Evolutionary conservation across 2,888 invertebrate genomes (phyloP), one percentile per base, ranked within the genome.

Genomic region (Scrobipalpa costella): DNA sequence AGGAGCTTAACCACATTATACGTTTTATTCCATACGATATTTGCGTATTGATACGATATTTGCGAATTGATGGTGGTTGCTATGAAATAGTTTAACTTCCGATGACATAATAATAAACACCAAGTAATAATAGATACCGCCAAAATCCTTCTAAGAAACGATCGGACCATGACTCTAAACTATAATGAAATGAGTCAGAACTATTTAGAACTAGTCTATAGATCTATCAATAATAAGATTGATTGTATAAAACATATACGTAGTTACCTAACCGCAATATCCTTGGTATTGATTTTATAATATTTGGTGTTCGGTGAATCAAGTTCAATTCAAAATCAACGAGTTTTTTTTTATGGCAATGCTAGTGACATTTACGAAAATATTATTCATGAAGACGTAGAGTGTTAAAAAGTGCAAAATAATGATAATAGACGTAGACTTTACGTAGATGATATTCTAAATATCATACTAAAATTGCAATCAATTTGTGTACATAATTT

Each of bases 81-180:
- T 17, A 19, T 17, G n/a, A 55, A 15, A 57, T 57, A 34, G n/a
- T 17, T 57, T 9, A 17, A 57, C 57, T 38, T 57, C 57, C 57
- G 34, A 57, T 57, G 57, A 36, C 57, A n/a, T n/a, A n/a, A 57
- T 57, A 57, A 57, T 36, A 36, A 11, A 9, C 8, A 57, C 3
- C 34, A 57, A 27, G 27, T 57, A 34, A 34, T 57, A 57, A 52
- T 52, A 8, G 9, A 15, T n/a, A 17, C 38, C 57, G 34, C 17
- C 36, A 36, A 21, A 57, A 57, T 57, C 57, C 57, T 57, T 38
- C 57, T 19, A 36, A 36, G 57, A 57, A 55, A 19, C 36, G 7
- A 55, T 34, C 13, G 15, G 55, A 34, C 33, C 55, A 15, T 55
- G 55, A 55, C 55, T 49, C 19, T n/a, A 8, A n/a, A n/a, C n/a